These are phyloP conservation scores for Amphilophus citrinellus DNA, from an alignment of 2,113 vertebrate species.

Conservation along the genomic window DNA sequence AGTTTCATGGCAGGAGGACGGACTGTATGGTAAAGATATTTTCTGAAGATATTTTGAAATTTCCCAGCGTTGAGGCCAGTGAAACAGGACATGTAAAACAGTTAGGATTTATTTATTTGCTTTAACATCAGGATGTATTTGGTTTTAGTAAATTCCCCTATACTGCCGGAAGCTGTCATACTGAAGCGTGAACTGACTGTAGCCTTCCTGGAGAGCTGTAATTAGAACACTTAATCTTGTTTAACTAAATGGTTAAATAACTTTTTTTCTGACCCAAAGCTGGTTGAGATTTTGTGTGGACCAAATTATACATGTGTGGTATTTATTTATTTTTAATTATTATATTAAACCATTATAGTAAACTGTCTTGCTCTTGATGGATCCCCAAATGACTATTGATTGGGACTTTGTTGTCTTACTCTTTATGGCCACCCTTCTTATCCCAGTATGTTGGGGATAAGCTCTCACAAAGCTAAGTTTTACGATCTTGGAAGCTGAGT, in stretches of 20 bases:
- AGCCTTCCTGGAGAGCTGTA: neutral
- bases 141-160: too few relatives aligned
- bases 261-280: neutral
- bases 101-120: neutral
- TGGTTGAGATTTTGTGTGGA: neutral
- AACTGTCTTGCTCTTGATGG: neutral
- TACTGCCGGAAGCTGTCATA: neutral
- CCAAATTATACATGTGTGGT: neutral
- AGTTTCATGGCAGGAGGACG: neutral
- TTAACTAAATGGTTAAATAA: fast-evolving
- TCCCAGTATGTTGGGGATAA: neutral
- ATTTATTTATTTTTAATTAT: neutral
- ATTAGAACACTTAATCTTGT: too few relatives aligned
- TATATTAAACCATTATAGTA: fast-evolving
- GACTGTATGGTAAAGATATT: neutral
- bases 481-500: conserved; percentile 24
- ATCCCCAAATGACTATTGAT: neutral
- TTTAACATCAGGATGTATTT: neutral
- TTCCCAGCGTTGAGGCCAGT: neutral
- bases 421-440: neutral
- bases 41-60: neutral
- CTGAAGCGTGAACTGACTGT: neutral
- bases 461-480: conserved; percentile 38
- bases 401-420: neutral
- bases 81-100: neutral